Evolutionary conservation across 2,797 vertebrate species (phyloP).

Genomic region (Acomys russatus): DNA sequence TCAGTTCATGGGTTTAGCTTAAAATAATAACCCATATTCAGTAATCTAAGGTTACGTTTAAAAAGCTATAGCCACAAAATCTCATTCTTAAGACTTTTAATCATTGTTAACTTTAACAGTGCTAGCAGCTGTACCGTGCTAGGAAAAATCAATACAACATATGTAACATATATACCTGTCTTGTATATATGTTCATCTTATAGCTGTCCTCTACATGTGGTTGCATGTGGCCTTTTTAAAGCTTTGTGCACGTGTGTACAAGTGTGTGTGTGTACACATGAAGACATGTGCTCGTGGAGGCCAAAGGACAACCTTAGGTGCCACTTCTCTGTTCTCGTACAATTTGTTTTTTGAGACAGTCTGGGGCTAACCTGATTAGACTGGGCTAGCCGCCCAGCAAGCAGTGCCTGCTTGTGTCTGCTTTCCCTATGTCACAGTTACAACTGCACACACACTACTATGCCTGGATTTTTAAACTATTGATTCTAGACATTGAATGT

Average conservation of each 20-base stretch:
- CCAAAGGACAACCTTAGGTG: no score
- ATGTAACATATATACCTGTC: neutral
- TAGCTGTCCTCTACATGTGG: neutral
- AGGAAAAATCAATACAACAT: neutral
- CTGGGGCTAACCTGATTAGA: neutral
- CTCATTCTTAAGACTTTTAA: slow-evolving; percentile 14
- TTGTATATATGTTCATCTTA: neutral
- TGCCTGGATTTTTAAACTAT: neutral
- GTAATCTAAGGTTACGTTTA: slow-evolving; percentile 18
- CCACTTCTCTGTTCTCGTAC: neutral
- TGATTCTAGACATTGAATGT: neutral
- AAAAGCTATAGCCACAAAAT: neutral
- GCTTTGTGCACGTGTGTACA: neutral
- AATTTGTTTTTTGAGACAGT: neutral
- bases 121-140: neutral
- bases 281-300: neutral
- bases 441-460: no score
- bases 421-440: neutral
- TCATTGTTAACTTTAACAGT: slow-evolving; percentile 20
- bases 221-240: neutral
- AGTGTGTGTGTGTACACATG: neutral
- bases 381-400: neutral
- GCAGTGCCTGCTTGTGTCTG: neutral
- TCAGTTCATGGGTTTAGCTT: neutral
- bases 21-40: neutral